Evolutionary conservation across 2,797 vertebrate genomes (phyloP), one percentile per base, ranked within the genome.

Genomic region (Anguilla obscura): DNA sequence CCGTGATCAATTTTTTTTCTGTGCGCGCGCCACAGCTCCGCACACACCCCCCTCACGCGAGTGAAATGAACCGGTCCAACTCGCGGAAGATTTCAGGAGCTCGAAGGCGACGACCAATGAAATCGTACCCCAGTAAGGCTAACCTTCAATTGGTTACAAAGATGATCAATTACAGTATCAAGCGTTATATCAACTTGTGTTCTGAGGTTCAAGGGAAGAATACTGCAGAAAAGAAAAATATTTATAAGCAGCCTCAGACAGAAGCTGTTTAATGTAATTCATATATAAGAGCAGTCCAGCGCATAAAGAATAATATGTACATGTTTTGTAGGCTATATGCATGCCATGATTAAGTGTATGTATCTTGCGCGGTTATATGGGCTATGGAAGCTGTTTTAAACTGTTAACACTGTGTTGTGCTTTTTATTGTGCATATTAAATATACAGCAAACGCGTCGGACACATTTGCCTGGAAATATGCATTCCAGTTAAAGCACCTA

Each of bases 11-110:
- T 54, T 54, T 84, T 84, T 27, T 84, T 10, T 36, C 50, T 83
- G 40, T n/a, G 27, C 24, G 40, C n/a, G 83, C 50, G 45, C 45
- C n/a, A 52, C 50, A 56, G 83, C 24, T 56, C 50, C 52, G 80
- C 3, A 84, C 80, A 50, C 80, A 50, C 89, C 95, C 95, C 95
- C 94, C 91, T 85, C 92, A 91, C 91, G 88, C 85, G 91, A 90
- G 89, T 93, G 85, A 93, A 98, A 97, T 98, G 97, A 97, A 93
- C 96, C 96, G 94, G 95, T 96, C 97, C 97, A 97, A 94, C 96
- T 93, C 94, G 94, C 93, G 92, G 95, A 94, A 94, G 93, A 94
- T 94, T 94, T 94, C 92, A 52, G 92, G 89, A 94, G 92, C 95
- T 95, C 93, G 95, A 91, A 92, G 91, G 88, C 88, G 88, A 88